phyloP scores from a whole-genome alignment of 1,140 invertebrate genomes.

The Halyomorpha halys region DNA sequence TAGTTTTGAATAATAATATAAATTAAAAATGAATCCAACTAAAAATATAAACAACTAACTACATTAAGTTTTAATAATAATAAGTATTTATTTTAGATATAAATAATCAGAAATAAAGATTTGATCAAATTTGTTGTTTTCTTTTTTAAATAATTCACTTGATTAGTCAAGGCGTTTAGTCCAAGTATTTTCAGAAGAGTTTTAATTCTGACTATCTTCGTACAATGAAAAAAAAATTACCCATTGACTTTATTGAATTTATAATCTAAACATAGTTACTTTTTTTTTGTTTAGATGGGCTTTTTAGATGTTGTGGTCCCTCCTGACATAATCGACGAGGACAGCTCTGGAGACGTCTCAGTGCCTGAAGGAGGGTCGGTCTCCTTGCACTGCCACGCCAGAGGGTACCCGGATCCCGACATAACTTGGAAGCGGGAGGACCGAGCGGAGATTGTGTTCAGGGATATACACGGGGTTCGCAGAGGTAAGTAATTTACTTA shows the following conservation, averaged over 20 bases:
- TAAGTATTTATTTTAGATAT: no score
- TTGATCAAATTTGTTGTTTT: no score
- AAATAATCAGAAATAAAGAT: no score
- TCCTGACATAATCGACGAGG: constrained; percentile 78
- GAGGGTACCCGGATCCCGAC: constrained; percentile 71
- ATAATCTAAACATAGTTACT: no score
- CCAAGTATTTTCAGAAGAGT: no score
- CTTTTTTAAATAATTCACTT: no score
- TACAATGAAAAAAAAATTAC: neutral
- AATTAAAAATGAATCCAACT: no score
- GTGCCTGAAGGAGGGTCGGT: constrained; percentile 81
- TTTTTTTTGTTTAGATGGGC: constrained; percentile 51
- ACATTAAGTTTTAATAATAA: no score
- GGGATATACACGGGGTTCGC: constrained; percentile 35
- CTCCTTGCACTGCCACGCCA: constrained; percentile 73
- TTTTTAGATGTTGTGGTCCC: constrained; percentile 80
- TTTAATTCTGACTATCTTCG: no score
- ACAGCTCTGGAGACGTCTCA: constrained; percentile 81
- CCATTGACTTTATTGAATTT: neutral
- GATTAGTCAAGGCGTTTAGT: no score
- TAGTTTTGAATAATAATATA: no score
- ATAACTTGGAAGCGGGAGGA: constrained; percentile 82
- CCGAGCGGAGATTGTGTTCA: constrained; percentile 64
- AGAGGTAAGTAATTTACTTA: neutral
- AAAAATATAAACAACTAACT: no score